phyloP scores from a whole-genome alignment of 2,888 invertebrate genomes.

The Carterocephalus palaemon region DNA sequence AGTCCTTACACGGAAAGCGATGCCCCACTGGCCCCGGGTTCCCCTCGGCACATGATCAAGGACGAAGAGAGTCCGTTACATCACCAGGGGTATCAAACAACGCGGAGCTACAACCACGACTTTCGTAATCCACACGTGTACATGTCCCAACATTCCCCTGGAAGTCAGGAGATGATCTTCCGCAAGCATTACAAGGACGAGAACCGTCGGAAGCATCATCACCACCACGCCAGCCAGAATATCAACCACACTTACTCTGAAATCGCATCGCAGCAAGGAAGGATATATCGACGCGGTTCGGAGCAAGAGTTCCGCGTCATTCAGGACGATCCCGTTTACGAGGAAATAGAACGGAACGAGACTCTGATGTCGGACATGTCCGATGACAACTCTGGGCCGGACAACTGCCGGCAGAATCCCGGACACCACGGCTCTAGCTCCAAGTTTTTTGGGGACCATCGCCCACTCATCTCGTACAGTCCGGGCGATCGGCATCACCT shows the following conservation, averaged over 20 bases:
- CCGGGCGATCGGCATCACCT: conserved; percentile 81
- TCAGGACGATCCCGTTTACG: conserved; percentile 89
- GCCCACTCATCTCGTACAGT: conserved; percentile 88
- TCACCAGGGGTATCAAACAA: conserved; percentile 68
- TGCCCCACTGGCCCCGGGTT: conserved; percentile 65
- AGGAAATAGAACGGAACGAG: conserved; percentile 87
- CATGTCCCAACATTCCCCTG: conserved; percentile 72
- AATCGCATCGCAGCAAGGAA: conserved; percentile 76
- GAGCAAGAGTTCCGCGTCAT: conserved; percentile 77
- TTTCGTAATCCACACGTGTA: conserved; percentile 71
- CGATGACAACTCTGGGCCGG: conserved; percentile 82
- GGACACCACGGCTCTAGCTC: conserved; percentile 80
- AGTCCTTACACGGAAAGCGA: conserved; percentile 78
- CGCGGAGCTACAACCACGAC: conserved; percentile 71
- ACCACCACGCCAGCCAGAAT: conserved; percentile 75
- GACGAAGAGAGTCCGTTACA: conserved; percentile 69
- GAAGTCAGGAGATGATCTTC: conserved; percentile 70
- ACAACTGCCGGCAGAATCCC: conserved; percentile 83
- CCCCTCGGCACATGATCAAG: conserved; percentile 65
- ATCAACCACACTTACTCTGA: conserved; percentile 89
- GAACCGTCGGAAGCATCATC: conserved; percentile 68
- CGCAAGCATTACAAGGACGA: conserved; percentile 72
- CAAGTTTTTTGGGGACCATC: conserved; percentile 88
- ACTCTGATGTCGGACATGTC: conserved; percentile 87
- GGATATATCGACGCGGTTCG: conserved; percentile 74